phyloP scores from a whole-genome alignment of 2,113 vertebrate species.

The Heterocephalus glaber region DNA sequence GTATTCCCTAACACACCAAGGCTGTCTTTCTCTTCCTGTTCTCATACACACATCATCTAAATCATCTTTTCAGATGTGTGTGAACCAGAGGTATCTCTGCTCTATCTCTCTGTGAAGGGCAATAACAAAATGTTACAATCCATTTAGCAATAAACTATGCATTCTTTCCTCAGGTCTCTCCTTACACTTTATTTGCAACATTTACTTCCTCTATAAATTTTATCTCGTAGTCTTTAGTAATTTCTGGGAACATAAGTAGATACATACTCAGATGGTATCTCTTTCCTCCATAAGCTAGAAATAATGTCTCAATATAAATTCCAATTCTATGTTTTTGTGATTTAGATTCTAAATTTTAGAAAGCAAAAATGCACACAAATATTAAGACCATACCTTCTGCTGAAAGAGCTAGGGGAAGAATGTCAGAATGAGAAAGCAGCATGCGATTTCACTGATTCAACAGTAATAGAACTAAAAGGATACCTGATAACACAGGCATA shows the following conservation, averaged over 20 bases:
- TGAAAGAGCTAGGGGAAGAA: not conserved
- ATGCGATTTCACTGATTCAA: conserved; percentile 43
- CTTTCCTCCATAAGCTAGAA: conserved; percentile 72
- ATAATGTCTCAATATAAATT: conserved; percentile 74
- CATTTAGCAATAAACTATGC: conserved; percentile 75
- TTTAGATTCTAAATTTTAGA: conserved; percentile 66
- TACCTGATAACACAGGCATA: conserved; percentile 99
- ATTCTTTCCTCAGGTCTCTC: conserved; percentile 70
- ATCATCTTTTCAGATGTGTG: conserved; percentile 59
- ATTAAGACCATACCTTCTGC: conserved; percentile 50
- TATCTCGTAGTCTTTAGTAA: conserved; percentile 73
- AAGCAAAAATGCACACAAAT: conserved; percentile 66
- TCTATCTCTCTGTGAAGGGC: conserved; percentile 71
- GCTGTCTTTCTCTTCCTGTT: not conserved
- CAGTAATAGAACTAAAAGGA: conserved; percentile 71
- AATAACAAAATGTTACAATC: conserved; percentile 73
- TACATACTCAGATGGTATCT: conserved; percentile 71
- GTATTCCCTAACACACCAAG: not conserved
- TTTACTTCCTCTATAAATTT: conserved; percentile 76
- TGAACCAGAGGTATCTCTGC: conserved; percentile 24
- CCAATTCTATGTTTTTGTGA: conserved; percentile 63
- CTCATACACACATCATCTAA: conserved; percentile 34
- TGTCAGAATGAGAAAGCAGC: conserved; percentile 6
- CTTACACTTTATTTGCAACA: conserved; percentile 74
- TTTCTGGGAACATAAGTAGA: conserved; percentile 77